Conservation (phyloP, 2,113 vertebrate genomes). For the Nannobrachium achirus region DNA sequence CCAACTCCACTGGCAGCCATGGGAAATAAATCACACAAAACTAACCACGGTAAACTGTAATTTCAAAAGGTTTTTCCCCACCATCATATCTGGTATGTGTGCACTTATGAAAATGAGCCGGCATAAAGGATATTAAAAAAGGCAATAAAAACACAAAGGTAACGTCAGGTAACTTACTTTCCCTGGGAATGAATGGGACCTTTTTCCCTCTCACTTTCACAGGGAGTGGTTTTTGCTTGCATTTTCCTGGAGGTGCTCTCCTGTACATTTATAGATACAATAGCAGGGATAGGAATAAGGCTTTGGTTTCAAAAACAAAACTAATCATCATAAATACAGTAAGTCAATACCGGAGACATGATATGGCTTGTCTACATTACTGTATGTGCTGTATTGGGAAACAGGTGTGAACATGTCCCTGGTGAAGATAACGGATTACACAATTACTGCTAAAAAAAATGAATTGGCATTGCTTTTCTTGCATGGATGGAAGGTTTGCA, state of each 20-base stretch:
- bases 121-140: background rate
- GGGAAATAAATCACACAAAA: no score
- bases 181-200: constrained; percentile 76
- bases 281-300: background rate
- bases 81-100: constrained; percentile 22
- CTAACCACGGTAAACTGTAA: no score
- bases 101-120: background rate
- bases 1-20: no score
- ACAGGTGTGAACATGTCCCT: no score
- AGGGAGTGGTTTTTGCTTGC: constrained; percentile 78
- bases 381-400: no score
- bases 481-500: no score
- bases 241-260: constrained; percentile 86
- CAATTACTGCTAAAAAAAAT: no score
- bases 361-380: no score
- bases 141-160: background rate
- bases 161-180: constrained; percentile 78
- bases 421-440: no score
- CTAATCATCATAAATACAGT: no score
- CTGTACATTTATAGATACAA: constrained; percentile 57
- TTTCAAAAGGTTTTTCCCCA: background rate
- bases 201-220: constrained; percentile 84
- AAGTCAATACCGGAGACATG: no score
- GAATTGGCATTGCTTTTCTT: no score
- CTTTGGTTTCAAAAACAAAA: background rate